These are phyloP conservation scores for Amphiprion clarkii DNA, from an alignment of 2,797 vertebrate species.

Conservation along the genomic window DNA sequence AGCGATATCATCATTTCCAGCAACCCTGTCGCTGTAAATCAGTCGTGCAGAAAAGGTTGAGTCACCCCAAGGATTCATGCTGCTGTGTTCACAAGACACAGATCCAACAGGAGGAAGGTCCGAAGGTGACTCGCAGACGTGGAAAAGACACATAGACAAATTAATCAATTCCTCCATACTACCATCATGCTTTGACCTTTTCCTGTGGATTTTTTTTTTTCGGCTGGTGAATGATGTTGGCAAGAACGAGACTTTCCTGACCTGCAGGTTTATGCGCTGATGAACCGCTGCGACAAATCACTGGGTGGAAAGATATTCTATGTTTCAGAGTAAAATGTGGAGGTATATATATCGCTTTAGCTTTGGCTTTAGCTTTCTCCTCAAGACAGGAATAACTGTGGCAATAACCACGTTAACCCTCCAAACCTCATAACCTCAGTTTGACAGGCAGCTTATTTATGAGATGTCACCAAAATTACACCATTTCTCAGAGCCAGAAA, in stretches of 20 bases:
- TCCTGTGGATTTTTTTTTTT: neutral
- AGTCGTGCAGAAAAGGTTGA: slow-evolving; percentile 15
- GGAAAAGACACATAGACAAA: slow-evolving; percentile 18
- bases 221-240: slow-evolving; percentile 19
- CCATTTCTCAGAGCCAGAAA: too few relatives aligned
- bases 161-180: slow-evolving; percentile 48
- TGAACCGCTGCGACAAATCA: slow-evolving; percentile 4
- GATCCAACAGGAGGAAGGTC: slow-evolving; percentile 1
- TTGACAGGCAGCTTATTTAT: too few relatives aligned
- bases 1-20: slow-evolving; percentile 15
- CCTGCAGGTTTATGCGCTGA: neutral
- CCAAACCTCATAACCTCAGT: too few relatives aligned
- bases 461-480: too few relatives aligned
- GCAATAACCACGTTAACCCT: too few relatives aligned
- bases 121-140: slow-evolving; percentile 23
- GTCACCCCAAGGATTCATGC: slow-evolving; percentile 29
- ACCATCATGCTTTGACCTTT: slow-evolving; percentile 61
- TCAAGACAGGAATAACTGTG: too few relatives aligned
- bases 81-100: slow-evolving; percentile 4
- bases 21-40: slow-evolving; percentile 26
- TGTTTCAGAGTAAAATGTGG: neutral
- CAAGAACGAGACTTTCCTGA: neutral
- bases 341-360: too few relatives aligned
- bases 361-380: too few relatives aligned
- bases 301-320: neutral